Evolutionary conservation across 2,113 vertebrate species (phyloP), one percentile per base, ranked within the genome.

Genomic region (Cettia cetti): DNA sequence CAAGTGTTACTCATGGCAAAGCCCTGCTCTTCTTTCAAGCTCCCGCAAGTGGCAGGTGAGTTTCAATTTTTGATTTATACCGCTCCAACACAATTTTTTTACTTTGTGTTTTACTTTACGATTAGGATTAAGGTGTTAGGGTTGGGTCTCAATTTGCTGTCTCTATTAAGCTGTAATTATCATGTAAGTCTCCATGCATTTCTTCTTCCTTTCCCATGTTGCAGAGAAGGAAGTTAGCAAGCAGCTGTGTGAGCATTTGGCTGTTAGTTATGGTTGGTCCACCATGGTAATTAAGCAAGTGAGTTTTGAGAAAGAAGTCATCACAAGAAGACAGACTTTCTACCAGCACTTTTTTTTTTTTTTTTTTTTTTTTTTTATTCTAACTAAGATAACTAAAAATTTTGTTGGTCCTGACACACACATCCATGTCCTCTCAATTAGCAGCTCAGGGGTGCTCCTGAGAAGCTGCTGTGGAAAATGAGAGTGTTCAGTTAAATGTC

Each of bases 141-240:
- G 26, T 14, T 59, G 26, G 11, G 13, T 59, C 2, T 27, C 37
- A 50, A 20, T 49, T 78, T 78, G 19, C 33, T 40, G 31, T 49
- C 28, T 64, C 33, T 37, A 3, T 59, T 45, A 82, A 68, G 3
- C 2, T 49, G 7, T 18, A 21, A 28, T 59, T 39, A 16, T 68
- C 6, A 78, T 3, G 35, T 9, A 53, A 59, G 23, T 26, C 18
- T 76, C 49, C 13, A 82, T 2, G 0, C 8, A 22, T 75, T 70
- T 24, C 24, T 82, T 47, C 24, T 47, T 7, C 44, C 12, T 81
- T 17, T 81, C 6, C 33, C 10, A 2, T 17, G 24, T 13, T 4
- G 8, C 7, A n/a, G 42, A 63, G 28, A 65, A 35, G 7, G 30
- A 39, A 45, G 9, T 0, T 0, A 66, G 39, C 1, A 6, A 74